Evolutionary conservation across 2,113 vertebrate genomes (phyloP).

Genomic region (Neogobius melanostomus): DNA sequence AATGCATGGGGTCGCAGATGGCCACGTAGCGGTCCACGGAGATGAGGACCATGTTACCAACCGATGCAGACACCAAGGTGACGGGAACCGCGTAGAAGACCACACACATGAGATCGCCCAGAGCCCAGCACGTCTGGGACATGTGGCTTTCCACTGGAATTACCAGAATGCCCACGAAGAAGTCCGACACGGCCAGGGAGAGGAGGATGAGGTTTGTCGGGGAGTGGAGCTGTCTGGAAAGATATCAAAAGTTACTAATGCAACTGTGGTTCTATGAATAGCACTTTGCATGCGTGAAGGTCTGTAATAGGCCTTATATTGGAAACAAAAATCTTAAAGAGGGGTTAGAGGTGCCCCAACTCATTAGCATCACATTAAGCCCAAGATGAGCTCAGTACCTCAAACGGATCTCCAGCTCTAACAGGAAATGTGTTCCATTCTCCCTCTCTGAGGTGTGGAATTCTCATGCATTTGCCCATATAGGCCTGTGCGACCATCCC

Average conservation of each 20-base stretch:
- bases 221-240: slow-evolving; percentile 13
- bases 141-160: slow-evolving; percentile 1
- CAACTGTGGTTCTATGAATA: no score
- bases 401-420: no score
- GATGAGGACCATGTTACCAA: slow-evolving; percentile 11
- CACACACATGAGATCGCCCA: not conserved
- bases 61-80: not conserved
- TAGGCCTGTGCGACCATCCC: no score
- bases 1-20: slow-evolving; percentile 1
- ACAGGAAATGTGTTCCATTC: no score
- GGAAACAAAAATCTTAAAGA: no score
- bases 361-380: no score
- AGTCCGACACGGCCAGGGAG: slow-evolving; percentile 14
- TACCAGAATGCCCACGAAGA: slow-evolving; percentile 3
- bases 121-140: not conserved
- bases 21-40: slow-evolving; percentile 11
- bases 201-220: slow-evolving; percentile 21
- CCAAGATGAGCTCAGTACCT: no score
- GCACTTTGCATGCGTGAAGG: no score
- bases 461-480: no score
- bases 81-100: not conserved
- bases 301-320: no score
- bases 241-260: not conserved
- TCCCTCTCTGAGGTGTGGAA: no score
- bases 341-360: no score